Evolutionary conservation across 2,888 invertebrate genomes (phyloP).

Genomic region (Eucriotettix oculatus): DNA sequence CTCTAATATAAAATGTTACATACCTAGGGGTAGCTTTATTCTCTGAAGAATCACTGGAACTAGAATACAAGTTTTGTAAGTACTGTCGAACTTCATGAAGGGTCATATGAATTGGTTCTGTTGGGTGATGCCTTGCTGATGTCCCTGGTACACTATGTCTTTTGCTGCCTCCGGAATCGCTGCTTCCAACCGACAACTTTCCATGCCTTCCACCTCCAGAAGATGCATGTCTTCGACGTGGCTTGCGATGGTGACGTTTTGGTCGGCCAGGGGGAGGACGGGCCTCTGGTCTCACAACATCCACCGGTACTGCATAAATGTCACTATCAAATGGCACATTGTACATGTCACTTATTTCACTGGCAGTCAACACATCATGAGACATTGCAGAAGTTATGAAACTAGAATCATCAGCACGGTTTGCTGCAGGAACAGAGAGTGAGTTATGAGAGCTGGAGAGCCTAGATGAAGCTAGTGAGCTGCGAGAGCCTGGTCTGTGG

Average conservation of each 20-base stretch:
- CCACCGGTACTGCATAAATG: constrained; percentile 72
- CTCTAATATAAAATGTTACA: constrained; percentile 24
- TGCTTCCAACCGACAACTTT: neutral
- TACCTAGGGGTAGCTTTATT: constrained; percentile 4
- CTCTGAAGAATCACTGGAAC: constrained; percentile 49
- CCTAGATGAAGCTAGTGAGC: constrained; percentile 58
- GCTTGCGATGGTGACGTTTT: constrained; percentile 24
- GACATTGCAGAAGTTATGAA: constrained; percentile 82
- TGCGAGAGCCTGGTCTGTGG: constrained; percentile 55
- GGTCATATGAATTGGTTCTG: constrained; percentile 67
- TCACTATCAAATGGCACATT: constrained; percentile 80
- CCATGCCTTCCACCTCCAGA: constrained; percentile 20
- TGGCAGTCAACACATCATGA: constrained; percentile 62
- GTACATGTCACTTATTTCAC: constrained; percentile 68
- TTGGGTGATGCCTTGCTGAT: constrained; percentile 25
- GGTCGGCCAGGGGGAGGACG: constrained; percentile 30
- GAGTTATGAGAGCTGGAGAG: constrained; percentile 76
- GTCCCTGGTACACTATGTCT: constrained; percentile 53
- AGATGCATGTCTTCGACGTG: constrained; percentile 30
- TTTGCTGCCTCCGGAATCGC: constrained; percentile 25
- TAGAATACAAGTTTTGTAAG: constrained; percentile 64
- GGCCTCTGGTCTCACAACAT: constrained; percentile 45
- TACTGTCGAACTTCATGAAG: constrained; percentile 70
- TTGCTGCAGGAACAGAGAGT: constrained; percentile 47
- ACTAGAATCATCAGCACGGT: constrained; percentile 66